Conservation (phyloP, 1,140 invertebrate species). For the Kradibia gibbosae region DNA sequence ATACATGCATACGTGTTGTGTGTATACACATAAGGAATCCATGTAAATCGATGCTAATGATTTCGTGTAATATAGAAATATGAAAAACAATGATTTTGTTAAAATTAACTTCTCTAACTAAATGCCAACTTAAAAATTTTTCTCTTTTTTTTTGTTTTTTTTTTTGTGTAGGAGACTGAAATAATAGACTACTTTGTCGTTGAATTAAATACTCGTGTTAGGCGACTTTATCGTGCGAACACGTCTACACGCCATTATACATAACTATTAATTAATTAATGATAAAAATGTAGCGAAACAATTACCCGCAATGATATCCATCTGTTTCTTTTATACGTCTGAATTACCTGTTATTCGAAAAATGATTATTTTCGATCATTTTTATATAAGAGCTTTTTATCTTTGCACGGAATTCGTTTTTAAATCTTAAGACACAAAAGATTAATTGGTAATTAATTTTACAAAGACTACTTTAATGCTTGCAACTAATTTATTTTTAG, state of each 20-base stretch:
- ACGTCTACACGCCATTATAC: conserved; percentile 9
- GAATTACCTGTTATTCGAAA: conserved; percentile 1
- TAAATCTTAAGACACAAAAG: background rate
- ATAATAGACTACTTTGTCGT: conserved; percentile 43
- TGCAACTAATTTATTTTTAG: background rate
- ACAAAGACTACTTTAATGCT: background rate
- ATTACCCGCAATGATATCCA: conserved; percentile 13
- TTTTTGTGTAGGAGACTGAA: conserved; percentile 48
- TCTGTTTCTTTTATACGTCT: conserved; percentile 16
- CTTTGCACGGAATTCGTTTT: conserved; percentile 39
- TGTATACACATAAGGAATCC: conserved; percentile 1
- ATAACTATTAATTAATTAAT: conserved; percentile 42
- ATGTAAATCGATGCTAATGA: conserved; percentile 32
- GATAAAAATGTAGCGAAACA: conserved; percentile 32
- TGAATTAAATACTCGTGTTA: conserved; percentile 49
- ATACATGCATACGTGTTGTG: background rate
- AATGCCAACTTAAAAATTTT: conserved; percentile 44
- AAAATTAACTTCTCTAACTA: conserved; percentile 42
- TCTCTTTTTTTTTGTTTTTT: conserved; percentile 3
- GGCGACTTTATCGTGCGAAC: conserved; percentile 36
- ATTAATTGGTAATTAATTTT: background rate
- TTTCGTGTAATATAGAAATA: no score
- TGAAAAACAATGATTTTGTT: conserved; percentile 33
- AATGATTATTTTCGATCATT: conserved; percentile 4
- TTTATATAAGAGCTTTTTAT: conserved; percentile 8